These are phyloP conservation scores for Chironomus tentans DNA, from an alignment of 2,888 invertebrate species.

Conservation along the genomic window DNA sequence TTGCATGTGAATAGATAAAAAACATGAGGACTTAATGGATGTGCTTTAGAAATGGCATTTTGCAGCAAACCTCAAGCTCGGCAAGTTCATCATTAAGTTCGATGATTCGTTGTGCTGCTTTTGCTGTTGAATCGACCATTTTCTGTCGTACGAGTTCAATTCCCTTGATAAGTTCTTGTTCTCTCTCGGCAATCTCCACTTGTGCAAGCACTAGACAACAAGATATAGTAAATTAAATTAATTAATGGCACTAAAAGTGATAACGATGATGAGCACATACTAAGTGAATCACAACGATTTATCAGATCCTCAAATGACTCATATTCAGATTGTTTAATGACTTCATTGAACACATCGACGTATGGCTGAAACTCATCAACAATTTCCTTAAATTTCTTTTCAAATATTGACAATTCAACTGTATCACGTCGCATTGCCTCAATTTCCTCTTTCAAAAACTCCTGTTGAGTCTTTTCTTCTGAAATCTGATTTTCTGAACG, in stretches of 20 bases:
- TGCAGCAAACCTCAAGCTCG: conserved; percentile 33
- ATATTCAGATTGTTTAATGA: conserved; percentile 35
- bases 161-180: conserved; percentile 32
- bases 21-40: background rate
- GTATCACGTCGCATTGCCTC: conserved; percentile 32
- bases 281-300: conserved; percentile 40
- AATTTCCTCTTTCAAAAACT: conserved; percentile 33
- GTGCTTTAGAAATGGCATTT: background rate
- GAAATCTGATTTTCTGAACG: conserved; percentile 19
- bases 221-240: background rate
- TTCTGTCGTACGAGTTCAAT: conserved; percentile 38
- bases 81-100: conserved; percentile 39
- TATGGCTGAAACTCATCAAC: conserved; percentile 37
- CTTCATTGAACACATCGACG: conserved; percentile 37
- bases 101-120: conserved; percentile 37
- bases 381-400: conserved; percentile 33
- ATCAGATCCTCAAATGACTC: conserved; percentile 39
- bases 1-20: background rate
- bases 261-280: conserved; percentile 31
- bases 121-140: conserved; percentile 39
- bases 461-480: conserved; percentile 34
- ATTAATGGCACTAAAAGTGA: background rate
- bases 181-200: conserved; percentile 36
- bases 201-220: conserved; percentile 38
- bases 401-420: conserved; percentile 33